Percentiles rank a stretch among this genome's conserved stretches.
phyloP scores from a whole-genome alignment of 2,797 vertebrate genomes.

The Octomys mimax region DNA sequence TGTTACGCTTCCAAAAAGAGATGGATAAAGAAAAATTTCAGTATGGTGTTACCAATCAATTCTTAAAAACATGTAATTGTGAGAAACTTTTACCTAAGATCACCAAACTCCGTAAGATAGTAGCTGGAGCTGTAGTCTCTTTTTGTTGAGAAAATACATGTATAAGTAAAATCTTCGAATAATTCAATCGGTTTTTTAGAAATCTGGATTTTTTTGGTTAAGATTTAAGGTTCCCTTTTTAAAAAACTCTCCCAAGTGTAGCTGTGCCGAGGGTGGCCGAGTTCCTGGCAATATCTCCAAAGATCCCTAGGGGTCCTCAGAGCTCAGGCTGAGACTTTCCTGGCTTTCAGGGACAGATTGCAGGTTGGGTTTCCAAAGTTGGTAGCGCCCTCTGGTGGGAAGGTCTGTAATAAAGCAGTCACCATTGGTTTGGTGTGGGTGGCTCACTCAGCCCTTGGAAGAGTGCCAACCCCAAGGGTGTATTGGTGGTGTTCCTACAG shows the following conservation, averaged over 20 bases:
- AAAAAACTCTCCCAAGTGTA: neutral
- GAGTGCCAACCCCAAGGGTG: neutral
- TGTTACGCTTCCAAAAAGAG: slow-evolving; percentile 35
- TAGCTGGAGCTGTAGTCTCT: neutral
- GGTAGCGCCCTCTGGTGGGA: slow-evolving; percentile 52
- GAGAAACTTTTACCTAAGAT: neutral
- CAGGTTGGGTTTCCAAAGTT: neutral
- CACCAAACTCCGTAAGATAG: neutral
- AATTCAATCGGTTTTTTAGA: slow-evolving; percentile 15
- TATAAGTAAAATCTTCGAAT: slow-evolving; percentile 32
- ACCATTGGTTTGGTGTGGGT: slow-evolving; percentile 3
- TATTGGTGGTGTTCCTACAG: neutral
- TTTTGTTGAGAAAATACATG: slow-evolving; percentile 19
- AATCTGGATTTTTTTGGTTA: neutral
- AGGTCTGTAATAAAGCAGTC: neutral
- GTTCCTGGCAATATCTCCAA: slow-evolving; percentile 33
- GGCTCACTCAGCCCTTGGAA: neutral
- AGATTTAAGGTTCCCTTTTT: neutral
- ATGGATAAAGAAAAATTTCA: neutral
- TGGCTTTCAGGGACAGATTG: neutral
- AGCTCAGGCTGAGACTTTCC: slow-evolving; percentile 36
- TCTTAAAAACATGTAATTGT: neutral
- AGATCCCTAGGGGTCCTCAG: slow-evolving; percentile 69
- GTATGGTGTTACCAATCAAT: neutral
- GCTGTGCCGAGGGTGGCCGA: neutral